Percentiles rank a stretch among this genome's conserved stretches.
Evolutionary conservation across 2,797 vertebrate genomes (phyloP).

Genomic region (Ibycter americanus): DNA sequence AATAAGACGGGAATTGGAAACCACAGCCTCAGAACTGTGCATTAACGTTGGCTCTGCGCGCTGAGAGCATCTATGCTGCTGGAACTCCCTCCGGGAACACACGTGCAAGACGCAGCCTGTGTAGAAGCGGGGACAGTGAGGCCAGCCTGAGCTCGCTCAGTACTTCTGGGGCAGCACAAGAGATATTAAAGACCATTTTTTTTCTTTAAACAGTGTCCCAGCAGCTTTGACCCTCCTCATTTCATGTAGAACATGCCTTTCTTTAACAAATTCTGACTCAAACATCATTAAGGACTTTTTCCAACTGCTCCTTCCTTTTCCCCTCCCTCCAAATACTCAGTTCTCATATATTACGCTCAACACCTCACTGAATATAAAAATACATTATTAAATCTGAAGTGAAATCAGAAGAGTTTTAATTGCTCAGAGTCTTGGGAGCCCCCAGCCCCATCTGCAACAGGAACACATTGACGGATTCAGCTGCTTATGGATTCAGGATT

Average conservation of each 20-base stretch:
- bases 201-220: neutral
- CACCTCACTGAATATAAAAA: neutral
- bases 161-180: neutral
- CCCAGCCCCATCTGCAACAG: neutral
- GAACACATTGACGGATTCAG: neutral
- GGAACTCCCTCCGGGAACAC: neutral
- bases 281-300: neutral
- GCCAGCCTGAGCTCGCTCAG: neutral
- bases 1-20: neutral
- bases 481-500: neutral
- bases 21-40: neutral
- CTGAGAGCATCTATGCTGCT: rapidly evolving
- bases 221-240: neutral
- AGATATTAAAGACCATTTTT: neutral
- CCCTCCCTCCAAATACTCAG: neutral
- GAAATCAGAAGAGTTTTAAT: neutral
- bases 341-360: neutral
- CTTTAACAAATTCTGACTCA: neutral
- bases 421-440: neutral
- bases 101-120: neutral
- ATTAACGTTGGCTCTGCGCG: neutral
- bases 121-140: neutral
- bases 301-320: neutral
- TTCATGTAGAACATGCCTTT: neutral
- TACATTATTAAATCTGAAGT: neutral